Base-by-base conservation (phyloP, 2,797 vertebrate species). In the Pseudochaenichthys georgianus region DNA sequence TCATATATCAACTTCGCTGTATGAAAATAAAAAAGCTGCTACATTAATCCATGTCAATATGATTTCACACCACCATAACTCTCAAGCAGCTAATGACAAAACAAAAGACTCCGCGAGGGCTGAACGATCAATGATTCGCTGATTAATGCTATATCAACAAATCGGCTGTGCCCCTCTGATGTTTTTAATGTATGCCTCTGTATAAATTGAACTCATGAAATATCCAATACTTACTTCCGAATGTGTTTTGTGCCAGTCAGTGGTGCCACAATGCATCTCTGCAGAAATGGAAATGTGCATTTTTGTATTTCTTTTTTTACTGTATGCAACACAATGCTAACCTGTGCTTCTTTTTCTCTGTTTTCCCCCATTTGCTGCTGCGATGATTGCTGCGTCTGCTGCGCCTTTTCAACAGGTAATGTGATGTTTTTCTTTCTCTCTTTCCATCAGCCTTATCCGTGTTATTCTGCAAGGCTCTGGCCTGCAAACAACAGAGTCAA, bases 341-440 rank as follows among this genome's bases (percentile, higher is more conserved):
- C 82, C 77, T 82, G 9, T 88, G 55, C 34, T 74, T 78, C 75
- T 79, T 69, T 75, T 46, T 69, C 21, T 85, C 43, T 81, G 23
- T 89, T 70, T 76, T 70, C 58, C 43, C 65, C 60, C 55, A 69
- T 88, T 63, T 81, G 83, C 82, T 70, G 78, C 78, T 63, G 70
- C 31, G 43, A 43, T 81, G 79, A 76, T 75, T 78, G 77, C 73
- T 73, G 53, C 64, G 67, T 73, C 69, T 66, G 72, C 3, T 23
- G 23, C 71, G 45, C 54, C 73, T 79, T 78, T 75, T 83, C 78
- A 89, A 92, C 89, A 95, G 94, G 93, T 94, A 94, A 93, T 77
- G 65, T 84, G 28, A 81, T 78, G 82, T 78, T 84, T 80, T 70
- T 78, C 13, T 55, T 10, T 72, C 13, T 15, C 51, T 15, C 48